Conservation (phyloP, 2,888 invertebrate species). For the Drosophila paranaensis region DNA sequence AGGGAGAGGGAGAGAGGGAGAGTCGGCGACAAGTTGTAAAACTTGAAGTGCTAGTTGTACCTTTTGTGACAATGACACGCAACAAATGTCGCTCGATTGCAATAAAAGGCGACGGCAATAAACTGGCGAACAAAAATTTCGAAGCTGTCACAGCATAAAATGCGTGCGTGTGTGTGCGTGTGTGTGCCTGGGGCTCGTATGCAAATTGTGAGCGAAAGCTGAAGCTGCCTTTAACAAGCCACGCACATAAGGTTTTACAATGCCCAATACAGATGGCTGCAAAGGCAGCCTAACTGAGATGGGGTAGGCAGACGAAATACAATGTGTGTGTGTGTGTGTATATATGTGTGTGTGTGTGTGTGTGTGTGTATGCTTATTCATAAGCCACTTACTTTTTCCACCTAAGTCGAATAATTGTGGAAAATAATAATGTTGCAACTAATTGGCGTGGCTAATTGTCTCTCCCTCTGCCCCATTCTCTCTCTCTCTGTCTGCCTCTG, state of each 20-base stretch:
- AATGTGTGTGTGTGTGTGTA: neutral
- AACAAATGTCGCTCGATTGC: slow-evolving; percentile 56
- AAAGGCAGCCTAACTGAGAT: neutral
- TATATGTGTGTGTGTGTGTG: neutral
- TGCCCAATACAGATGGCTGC: slow-evolving; percentile 34
- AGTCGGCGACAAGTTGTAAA: neutral
- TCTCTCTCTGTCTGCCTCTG: neutral
- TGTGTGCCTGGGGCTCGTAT: slow-evolving; percentile 42
- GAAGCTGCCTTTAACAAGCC: slow-evolving; percentile 65
- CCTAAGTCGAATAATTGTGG: slow-evolving; percentile 46
- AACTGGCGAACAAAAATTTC: slow-evolving; percentile 41
- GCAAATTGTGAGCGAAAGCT: slow-evolving; percentile 52
- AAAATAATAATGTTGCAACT: slow-evolving; percentile 67
- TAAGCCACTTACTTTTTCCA: slow-evolving; percentile 12
- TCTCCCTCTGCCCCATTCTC: neutral
- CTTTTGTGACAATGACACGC: slow-evolving; percentile 23
- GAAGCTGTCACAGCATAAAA: slow-evolving; percentile 52
- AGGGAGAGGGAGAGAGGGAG: too few species aligned
- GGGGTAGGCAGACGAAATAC: neutral
- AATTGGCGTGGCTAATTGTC: slow-evolving; percentile 71
- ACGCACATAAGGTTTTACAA: slow-evolving; percentile 59
- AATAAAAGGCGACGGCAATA: slow-evolving; percentile 42
- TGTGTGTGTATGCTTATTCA: neutral
- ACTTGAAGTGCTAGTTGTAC: slow-evolving; percentile 27
- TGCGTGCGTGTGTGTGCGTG: slow-evolving; percentile 12